Conservation (phyloP, 1,140 invertebrate genomes). For the Fragariocoptes setiger region DNA sequence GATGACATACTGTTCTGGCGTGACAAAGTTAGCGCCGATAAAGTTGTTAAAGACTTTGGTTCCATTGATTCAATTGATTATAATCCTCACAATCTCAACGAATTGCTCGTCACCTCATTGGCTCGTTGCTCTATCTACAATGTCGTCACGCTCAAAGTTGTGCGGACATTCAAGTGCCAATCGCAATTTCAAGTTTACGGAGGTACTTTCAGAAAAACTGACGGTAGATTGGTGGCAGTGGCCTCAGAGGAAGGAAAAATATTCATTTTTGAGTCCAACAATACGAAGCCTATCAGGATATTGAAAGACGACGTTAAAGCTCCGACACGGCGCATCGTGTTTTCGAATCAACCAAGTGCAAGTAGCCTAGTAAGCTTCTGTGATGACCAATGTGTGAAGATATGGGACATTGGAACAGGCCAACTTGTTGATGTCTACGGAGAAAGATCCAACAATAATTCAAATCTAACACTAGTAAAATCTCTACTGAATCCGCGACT, state of each 20-base stretch:
- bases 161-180: conserved; percentile 30
- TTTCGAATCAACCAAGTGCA: too few species aligned
- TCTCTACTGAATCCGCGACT: too few species aligned
- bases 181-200: conserved; percentile 59
- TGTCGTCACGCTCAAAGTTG: conserved; percentile 32
- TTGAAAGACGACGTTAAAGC: conserved; percentile 4
- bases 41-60: conserved; percentile 58
- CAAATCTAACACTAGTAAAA: background rate
- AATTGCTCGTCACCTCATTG: conserved; percentile 64
- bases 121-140: conserved; percentile 28
- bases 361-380: conserved; percentile 45
- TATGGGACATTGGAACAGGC: conserved; percentile 55
- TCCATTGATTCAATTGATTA: conserved; percentile 65
- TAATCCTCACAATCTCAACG: conserved; percentile 46
- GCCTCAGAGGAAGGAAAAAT: conserved; percentile 60
- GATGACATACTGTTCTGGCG: background rate
- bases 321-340: conserved; percentile 4
- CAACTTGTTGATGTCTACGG: conserved; percentile 1
- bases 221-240: conserved; percentile 48
- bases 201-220: conserved; percentile 37
- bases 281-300: conserved; percentile 10
- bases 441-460: background rate
- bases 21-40: background rate
- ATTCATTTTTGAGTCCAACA: conserved; percentile 53
- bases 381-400: conserved; percentile 54